These are phyloP conservation scores for Drosophila trichaetosa DNA, from an alignment of 2,888 invertebrate species.

Conservation along the genomic window DNA sequence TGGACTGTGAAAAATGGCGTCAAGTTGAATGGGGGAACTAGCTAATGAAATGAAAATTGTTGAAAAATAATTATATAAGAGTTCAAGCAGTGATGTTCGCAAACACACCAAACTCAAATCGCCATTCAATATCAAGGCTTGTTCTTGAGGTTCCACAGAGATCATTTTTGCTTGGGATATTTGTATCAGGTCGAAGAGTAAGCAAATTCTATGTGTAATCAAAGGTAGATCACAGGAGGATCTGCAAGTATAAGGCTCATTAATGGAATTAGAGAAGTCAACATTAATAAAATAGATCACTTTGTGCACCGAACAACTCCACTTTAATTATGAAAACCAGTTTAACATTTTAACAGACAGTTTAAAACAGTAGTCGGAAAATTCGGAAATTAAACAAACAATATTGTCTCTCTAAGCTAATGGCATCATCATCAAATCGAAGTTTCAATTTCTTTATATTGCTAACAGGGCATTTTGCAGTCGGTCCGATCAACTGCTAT, in stretches of 20 bases:
- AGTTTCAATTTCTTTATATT: neutral
- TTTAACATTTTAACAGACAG: neutral
- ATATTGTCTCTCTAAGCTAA: neutral
- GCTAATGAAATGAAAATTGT: slow-evolving; percentile 8
- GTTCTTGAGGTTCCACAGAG: neutral
- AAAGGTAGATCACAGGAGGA: accelerated
- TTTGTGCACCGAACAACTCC: neutral
- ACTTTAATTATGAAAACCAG: neutral
- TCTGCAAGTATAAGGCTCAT: neutral
- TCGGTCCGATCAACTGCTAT: neutral
- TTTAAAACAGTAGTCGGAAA: neutral
- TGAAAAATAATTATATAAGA: neutral
- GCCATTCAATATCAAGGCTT: neutral
- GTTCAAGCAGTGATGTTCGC: neutral
- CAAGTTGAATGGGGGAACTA: slow-evolving; percentile 14
- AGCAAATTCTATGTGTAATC: neutral
- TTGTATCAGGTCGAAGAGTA: neutral
- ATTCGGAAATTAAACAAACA: neutral
- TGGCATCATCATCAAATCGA: neutral
- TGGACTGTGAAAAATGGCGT: slow-evolving; percentile 21
- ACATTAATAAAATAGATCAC: neutral
- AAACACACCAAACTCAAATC: neutral
- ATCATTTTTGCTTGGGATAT: neutral
- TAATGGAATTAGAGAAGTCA: neutral
- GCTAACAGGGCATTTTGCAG: neutral